Percentiles rank a stretch among this genome's conserved stretches.
Conservation (phyloP, 2,113 vertebrate genomes). For the Phasianus colchicus region DNA sequence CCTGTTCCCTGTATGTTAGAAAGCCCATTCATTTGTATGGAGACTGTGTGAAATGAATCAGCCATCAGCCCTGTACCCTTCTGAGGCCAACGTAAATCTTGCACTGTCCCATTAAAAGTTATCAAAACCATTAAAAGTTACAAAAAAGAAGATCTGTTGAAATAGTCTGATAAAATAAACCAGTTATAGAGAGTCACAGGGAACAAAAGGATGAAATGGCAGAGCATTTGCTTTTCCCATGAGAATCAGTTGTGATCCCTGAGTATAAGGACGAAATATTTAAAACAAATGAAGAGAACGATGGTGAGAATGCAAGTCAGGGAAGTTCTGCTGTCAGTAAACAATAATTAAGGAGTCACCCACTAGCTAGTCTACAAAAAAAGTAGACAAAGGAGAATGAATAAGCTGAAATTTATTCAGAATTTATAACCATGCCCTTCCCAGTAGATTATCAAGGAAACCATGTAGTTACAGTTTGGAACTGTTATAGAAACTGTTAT, state of each 20-base stretch:
- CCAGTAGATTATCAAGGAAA: neutral
- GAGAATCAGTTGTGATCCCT: neutral
- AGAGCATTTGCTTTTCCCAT: conserved; percentile 44
- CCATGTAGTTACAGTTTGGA: neutral
- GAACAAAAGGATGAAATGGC: neutral
- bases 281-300: conserved; percentile 21
- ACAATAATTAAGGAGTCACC: conserved; percentile 66
- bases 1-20: neutral
- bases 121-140: neutral
- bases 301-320: conserved; percentile 32
- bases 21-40: neutral
- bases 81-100: neutral
- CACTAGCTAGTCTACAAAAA: conserved; percentile 18
- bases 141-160: neutral
- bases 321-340: conserved; percentile 50
- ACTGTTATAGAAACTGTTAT: neutral
- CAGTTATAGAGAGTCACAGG: neutral
- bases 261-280: conserved; percentile 39
- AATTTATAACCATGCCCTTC: conserved; percentile 6
- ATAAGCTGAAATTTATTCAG: conserved; percentile 20
- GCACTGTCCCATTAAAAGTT: neutral
- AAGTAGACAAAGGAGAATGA: conserved; percentile 7
- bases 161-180: conserved; percentile 14
- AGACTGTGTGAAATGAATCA: neutral
- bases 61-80: neutral